Percentiles rank a stretch among this genome's conserved stretches.
Evolutionary conservation across 2,113 vertebrate genomes (phyloP).

Genomic region (Microcebus lehilahytsara): DNA sequence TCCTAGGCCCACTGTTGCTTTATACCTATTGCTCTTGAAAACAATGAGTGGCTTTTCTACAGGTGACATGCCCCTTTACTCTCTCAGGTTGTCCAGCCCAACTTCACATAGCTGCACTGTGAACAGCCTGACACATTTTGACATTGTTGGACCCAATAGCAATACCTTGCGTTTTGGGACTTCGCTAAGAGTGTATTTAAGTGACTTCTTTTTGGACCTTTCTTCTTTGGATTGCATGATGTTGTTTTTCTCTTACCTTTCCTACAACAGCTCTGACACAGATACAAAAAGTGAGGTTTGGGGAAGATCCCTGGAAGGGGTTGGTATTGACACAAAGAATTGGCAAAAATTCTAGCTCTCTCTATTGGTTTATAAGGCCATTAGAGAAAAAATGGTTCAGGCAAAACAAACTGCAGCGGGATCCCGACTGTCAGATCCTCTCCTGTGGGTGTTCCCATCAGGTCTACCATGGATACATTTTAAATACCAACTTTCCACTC

Average conservation of each 20-base stretch:
- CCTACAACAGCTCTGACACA: background rate
- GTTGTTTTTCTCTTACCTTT: background rate
- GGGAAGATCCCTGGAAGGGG: background rate
- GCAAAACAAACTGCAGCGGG: background rate
- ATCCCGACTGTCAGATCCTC: background rate
- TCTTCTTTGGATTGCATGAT: background rate
- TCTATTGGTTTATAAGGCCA: background rate
- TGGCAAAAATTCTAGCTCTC: background rate
- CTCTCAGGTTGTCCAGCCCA: background rate
- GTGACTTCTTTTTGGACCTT: background rate
- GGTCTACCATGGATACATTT: background rate
- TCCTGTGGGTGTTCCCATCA: background rate
- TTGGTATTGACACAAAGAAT: background rate
- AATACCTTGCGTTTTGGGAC: background rate
- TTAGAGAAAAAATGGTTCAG: background rate
- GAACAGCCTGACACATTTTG: background rate
- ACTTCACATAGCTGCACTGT: background rate
- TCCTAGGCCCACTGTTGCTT: background rate
- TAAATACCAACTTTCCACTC: conserved; percentile 18
- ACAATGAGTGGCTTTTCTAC: background rate
- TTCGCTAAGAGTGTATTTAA: background rate
- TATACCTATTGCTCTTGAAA: background rate
- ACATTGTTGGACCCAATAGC: background rate
- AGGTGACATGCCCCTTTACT: background rate
- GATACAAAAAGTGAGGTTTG: background rate